Evolutionary conservation across 2,888 invertebrate genomes (phyloP).

Genomic region (Beris chalybata): DNA sequence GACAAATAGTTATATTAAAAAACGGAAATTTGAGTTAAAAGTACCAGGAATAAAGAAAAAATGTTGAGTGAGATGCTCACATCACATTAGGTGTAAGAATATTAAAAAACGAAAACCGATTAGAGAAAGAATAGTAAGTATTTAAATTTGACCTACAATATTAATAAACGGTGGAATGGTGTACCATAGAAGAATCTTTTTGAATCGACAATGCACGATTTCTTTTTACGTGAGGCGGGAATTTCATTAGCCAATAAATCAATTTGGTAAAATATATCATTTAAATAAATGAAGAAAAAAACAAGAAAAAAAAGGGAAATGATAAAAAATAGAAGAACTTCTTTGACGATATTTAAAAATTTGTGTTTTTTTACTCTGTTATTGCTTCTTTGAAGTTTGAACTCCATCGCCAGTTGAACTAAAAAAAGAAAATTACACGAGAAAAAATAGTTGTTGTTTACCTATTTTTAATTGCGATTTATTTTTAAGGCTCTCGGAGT

Average conservation of each 20-base stretch:
- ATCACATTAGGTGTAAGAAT: too few species aligned
- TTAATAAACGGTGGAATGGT: too few species aligned
- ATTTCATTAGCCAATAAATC: conserved; percentile 3
- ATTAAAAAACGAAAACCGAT: too few species aligned
- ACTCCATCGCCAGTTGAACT: conserved; percentile 96
- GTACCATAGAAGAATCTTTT: too few species aligned
- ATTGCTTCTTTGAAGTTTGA: conserved; percentile 96
- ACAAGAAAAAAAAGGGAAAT: conserved; percentile 25
- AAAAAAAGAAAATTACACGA: conserved; percentile 50
- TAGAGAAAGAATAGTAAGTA: too few species aligned
- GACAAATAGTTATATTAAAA: too few species aligned
- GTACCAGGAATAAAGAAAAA: too few species aligned
- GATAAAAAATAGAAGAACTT: conserved; percentile 34
- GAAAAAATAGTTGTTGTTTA: conserved; percentile 43
- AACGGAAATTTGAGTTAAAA: too few species aligned
- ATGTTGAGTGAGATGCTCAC: too few species aligned
- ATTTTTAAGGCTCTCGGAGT: conserved; percentile 3
- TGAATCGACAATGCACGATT: too few species aligned
- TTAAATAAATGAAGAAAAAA: conserved; percentile 36
- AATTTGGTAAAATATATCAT: conserved; percentile 35
- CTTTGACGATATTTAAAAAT: conserved; percentile 27
- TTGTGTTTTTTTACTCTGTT: conserved; percentile 61
- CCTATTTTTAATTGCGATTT: conserved; percentile 12
- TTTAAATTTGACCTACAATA: too few species aligned
- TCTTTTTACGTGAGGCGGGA: neutral